phyloP scores from a whole-genome alignment of 2,113 vertebrate genomes.

The human region DNA sequence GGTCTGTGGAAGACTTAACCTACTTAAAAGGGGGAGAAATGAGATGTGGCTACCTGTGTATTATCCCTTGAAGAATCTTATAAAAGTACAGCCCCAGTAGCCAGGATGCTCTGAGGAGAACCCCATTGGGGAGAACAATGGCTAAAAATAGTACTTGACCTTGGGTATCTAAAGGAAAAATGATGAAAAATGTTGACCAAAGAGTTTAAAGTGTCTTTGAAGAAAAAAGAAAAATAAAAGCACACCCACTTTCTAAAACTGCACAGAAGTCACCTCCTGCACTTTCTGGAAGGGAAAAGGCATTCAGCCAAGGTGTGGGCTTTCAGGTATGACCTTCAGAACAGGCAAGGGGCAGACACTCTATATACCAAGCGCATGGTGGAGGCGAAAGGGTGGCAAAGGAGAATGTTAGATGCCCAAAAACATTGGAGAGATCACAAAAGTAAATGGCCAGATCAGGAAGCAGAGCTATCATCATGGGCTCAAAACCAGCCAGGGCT shows the following conservation, averaged over 20 bases:
- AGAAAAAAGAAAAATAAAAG: conserved; percentile 73
- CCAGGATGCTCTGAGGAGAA: conserved; percentile 58
- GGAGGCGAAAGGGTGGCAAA: not conserved
- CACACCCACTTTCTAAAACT: conserved; percentile 54
- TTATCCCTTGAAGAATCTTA: conserved; percentile 61
- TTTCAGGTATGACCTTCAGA: conserved; percentile 24
- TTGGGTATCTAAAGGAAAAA: conserved; percentile 45
- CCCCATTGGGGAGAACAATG: conserved; percentile 62
- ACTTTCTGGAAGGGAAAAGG: conserved; percentile 39
- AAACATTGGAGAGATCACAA: not conserved
- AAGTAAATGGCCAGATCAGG: not conserved
- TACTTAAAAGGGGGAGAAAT: conserved; percentile 41
- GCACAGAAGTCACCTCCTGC: conserved; percentile 42
- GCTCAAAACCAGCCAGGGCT: not conserved
- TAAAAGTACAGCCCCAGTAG: conserved; percentile 56
- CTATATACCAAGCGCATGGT: not conserved
- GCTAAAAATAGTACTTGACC: conserved; percentile 69
- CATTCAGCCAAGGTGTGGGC: not conserved
- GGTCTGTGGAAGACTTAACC: conserved; percentile 49
- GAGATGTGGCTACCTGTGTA: not conserved
- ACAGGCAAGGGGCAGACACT: not conserved
- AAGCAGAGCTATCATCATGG: not conserved
- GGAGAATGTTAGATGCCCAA: not conserved
- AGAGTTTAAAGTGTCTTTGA: conserved; percentile 76
- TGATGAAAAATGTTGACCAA: conserved; percentile 72